phyloP scores from a whole-genome alignment of 2,888 invertebrate genomes.

The Ommatoiulus sabulosus region DNA sequence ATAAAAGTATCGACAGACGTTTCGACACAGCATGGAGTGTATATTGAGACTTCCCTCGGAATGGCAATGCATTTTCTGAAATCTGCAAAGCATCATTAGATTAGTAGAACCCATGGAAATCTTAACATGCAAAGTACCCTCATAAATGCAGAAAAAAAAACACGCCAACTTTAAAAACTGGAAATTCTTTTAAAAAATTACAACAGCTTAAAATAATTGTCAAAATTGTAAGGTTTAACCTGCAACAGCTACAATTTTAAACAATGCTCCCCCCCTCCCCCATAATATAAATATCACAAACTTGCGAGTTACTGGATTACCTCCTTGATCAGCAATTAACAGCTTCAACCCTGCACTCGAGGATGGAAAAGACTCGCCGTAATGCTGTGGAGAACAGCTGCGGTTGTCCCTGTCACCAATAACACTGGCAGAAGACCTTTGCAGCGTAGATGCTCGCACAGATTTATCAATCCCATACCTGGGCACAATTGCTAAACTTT shows the following conservation, averaged over 20 bases:
- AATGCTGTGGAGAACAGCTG: background rate
- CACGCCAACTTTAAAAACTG: no score
- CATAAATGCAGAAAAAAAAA: no score
- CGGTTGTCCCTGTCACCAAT: background rate
- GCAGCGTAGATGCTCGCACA: background rate
- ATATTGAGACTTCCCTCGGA: background rate
- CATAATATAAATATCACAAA: no score
- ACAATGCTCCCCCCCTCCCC: no score
- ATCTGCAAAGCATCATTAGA: background rate
- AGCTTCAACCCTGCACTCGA: background rate
- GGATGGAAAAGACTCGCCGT: background rate
- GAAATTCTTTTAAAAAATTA: background rate
- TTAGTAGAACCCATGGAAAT: background rate
- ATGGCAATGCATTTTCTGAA: background rate
- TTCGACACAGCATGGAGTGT: conserved; percentile 20
- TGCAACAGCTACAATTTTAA: background rate
- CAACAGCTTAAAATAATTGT: no score
- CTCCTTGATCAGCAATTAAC: background rate
- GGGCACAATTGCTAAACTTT: background rate
- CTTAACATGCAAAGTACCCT: no score
- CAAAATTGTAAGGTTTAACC: no score
- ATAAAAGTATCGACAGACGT: background rate
- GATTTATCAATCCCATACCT: background rate
- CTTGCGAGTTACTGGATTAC: background rate
- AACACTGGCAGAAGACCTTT: background rate